Base-by-base conservation (phyloP, 2,888 invertebrate species). In the Phalangium opilio region DNA sequence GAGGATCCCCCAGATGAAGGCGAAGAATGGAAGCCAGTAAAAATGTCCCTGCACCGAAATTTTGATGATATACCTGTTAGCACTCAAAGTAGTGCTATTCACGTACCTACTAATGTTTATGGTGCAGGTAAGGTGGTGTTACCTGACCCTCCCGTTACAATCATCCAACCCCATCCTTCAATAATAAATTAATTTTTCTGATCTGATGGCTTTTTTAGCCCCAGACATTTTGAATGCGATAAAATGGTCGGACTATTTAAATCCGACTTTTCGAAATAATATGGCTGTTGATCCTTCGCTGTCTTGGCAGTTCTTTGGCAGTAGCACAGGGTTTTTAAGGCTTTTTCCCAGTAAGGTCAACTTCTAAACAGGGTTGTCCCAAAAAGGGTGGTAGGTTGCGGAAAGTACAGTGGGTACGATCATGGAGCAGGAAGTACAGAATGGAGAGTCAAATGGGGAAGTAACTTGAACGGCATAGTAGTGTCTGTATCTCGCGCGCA, bases 261-360 rank as follows among this genome's bases (percentile, higher is more conserved):
- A 93, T 60, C 74, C 79, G 27, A 77, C 81, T 7, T 96, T 95
- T 66, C 71, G 70, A 45, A 76, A 80, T 61, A 96, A 96, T 67
- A 85, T 84, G 62, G 74, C 80, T 54, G 76, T 80, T 0, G 89
- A 93, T 70, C 89, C 90, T 1, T 84, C 87, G 0, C 67, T 93
- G 33, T 81, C 82, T 1, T 98, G 95, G 90, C 98, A 98, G 68
- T 95, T 93, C 67, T 98, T 96, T 66, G 93, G 96, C 21, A 90
- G 90, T 57, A 78, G 85, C 27, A 79, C 83, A 3, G 98, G 98
- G 12, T 82, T 96, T 60, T 74, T 98, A 59, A 72, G 98, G 7
- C 84, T 86, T 63, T 98, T 81, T 70, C 98, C 98, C 44, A 95
- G 93, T 81, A 71, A 63, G 57, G 49, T 38, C 18, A 18, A 10